Base-by-base conservation (phyloP, 2,113 vertebrate genomes). In the Arothron firmamentum region DNA sequence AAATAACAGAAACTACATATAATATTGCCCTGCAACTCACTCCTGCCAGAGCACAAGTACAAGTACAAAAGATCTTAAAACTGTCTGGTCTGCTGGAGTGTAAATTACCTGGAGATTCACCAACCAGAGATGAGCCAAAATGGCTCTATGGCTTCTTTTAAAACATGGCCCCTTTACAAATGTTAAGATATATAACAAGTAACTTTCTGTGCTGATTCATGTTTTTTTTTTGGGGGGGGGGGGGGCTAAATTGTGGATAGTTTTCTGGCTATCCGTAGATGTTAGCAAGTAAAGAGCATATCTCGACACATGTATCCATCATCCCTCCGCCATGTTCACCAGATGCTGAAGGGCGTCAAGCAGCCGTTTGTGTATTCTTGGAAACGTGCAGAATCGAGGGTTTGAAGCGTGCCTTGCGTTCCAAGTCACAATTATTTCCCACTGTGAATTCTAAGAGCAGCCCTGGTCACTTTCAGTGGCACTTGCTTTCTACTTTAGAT, bases 361-460 rank as follows among this genome's bases (percentile, higher is more conserved):
- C 25, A 75, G 68, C 55, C 62, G 54, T 77, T 52, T 73, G 55
- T 80, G 77, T 83, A 65, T 87, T 81, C 68, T 70, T 78, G 65
- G 73, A 79, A 80, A 70, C 77, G 59, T 67, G 78, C 81, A 59
- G 50, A 75, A 12, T 52, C 46, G 54, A 54, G 46, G 56, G 56
- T 68, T 68, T 17, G 65, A 78, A 70, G 61, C 62, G 21, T 5
- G 43, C 53, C 6, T 67, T 60, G 65, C 49, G 65, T 59, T 69
- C 62, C 69, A 75, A 65, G 62, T 77, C 67, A 56, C 72, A 83
- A 81, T 89, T 82, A 81, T 70, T 74, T 60, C 52, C 60, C 66
- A 60, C 66, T 77, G 59, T 80, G 73, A 77, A 79, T 89, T 70
- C 17, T 67, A 51, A 68, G 21, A 59, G 51, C 52, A 59, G 51